phyloP scores from a whole-genome alignment of 2,113 vertebrate genomes.

The Myrmecobius fasciatus region DNA sequence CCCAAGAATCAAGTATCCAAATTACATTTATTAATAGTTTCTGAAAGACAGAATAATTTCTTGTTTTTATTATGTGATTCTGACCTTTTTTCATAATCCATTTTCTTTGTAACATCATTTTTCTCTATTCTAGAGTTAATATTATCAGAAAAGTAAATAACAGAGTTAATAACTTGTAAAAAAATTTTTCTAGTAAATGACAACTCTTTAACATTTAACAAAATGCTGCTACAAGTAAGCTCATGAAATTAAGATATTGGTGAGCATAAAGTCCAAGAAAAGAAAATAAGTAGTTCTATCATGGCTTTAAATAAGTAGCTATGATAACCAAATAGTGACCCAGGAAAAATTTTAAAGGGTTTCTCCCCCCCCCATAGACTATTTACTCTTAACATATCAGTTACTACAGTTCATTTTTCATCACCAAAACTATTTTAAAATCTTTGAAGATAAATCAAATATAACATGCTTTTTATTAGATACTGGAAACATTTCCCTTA shows the following conservation, averaged over 20 bases:
- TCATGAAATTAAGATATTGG: conserved; percentile 10
- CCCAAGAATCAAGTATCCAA: conserved; percentile 26
- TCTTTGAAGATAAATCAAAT: neutral
- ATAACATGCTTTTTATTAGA: neutral
- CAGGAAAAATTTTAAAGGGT: neutral
- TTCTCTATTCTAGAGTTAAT: conserved; percentile 37
- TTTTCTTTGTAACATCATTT: conserved; percentile 35
- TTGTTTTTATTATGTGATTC: conserved; percentile 23
- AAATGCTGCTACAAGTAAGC: conserved; percentile 46
- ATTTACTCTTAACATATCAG: conserved; percentile 1
- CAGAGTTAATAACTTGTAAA: conserved; percentile 46
- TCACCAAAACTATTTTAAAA: neutral
- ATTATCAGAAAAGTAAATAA: conserved; percentile 53
- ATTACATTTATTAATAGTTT: conserved; percentile 47
- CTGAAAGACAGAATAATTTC: conserved; percentile 29
- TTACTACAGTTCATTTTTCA: neutral
- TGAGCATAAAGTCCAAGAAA: conserved; percentile 29
- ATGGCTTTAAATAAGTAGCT: neutral
- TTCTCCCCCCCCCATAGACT: neutral
- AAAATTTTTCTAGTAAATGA: conserved; percentile 50
- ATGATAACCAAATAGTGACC: neutral
- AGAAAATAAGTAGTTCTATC: conserved; percentile 6
- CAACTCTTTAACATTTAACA: conserved; percentile 40
- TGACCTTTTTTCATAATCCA: conserved; percentile 44
- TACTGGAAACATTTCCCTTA: neutral